Base-by-base conservation (phyloP, 2,888 invertebrate species). In the Lochmaea capreae region DNA sequence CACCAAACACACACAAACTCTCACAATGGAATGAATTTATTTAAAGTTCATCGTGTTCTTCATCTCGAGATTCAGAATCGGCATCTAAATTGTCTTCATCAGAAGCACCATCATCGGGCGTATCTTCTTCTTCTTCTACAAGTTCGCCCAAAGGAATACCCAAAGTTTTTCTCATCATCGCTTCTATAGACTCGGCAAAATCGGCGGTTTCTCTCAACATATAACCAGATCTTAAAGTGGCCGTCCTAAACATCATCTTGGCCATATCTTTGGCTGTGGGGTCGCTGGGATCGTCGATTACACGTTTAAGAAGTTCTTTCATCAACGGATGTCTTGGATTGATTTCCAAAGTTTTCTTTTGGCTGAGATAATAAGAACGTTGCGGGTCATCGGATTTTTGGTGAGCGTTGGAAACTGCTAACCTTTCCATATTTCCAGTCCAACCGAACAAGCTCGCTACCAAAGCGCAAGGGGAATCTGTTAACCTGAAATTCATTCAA, bases 371-470 rank as follows among this genome's bases (percentile, higher is more conserved):
- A 87, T 96, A 95, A 82, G 91, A 91, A 84, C 96, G 93, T 85
- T 97, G 95, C 49, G 96, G 94, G 89, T 98, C 97, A 85, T 98
- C 95, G 5, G 93, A 87, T 87, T 99, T 99, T 87, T 98, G 97
- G 88, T 99, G 98, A 16, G 99, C 98, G 88, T 99, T 99, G 63
- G 95, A 95, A 78, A 95, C 88, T 77, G 98, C 97, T 79, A 99
- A 91, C 66, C 99, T 91, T 89, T 99, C 99, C 99, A 99, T 99
- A 88, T 99, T 99, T 83, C 98, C 99, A 82, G 98, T 98, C 98
- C 98, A 99, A 80, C 98, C 98, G 88, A 97, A 99, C 90, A 95
- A 94, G 75, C 96, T 95, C 79, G 99, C 99, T 65, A 98, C 97
- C 67, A 99, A 90, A 67, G 98, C 99, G 87, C 97, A 98, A 0